phyloP scores from a whole-genome alignment of 2,797 vertebrate species.

The Parambassis ranga region DNA sequence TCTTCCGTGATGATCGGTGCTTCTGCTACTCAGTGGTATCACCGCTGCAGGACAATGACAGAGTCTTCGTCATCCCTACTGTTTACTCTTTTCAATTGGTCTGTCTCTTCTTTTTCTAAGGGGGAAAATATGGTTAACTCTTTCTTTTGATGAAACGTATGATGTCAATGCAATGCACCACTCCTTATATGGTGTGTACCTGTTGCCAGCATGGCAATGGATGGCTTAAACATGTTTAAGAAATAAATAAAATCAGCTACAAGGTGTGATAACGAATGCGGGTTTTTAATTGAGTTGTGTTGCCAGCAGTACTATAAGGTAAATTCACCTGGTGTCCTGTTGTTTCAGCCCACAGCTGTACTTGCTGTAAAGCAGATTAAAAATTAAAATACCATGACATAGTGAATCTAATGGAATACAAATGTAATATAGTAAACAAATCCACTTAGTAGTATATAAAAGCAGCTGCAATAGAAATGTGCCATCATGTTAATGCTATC shows the following conservation, averaged over 20 bases:
- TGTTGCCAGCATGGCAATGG: constrained; percentile 76
- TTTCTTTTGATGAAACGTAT: constrained; percentile 73
- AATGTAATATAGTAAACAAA: too few relatives aligned
- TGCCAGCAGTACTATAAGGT: too few relatives aligned
- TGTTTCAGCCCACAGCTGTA: too few relatives aligned
- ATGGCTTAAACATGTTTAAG: constrained; percentile 80
- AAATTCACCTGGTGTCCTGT: too few relatives aligned
- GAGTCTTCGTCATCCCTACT: constrained; percentile 54
- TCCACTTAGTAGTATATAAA: too few relatives aligned
- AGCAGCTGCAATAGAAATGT: too few relatives aligned
- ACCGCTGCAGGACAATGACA: constrained; percentile 48
- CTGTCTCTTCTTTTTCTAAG: constrained; percentile 57
- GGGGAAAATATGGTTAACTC: constrained; percentile 62
- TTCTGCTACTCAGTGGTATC: constrained; percentile 49
- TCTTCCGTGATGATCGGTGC: constrained; percentile 62
- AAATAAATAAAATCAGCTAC: constrained; percentile 77
- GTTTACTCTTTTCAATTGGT: constrained; percentile 58
- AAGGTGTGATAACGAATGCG: constrained; percentile 69
- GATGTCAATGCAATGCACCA: constrained; percentile 79
- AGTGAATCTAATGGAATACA: too few relatives aligned
- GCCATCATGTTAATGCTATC: too few relatives aligned
- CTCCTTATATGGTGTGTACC: constrained; percentile 72
- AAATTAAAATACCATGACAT: too few relatives aligned
- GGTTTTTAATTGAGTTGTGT: constrained; percentile 2
- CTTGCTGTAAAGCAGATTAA: too few relatives aligned